Evolutionary conservation across 2,113 vertebrate species (phyloP).

Genomic region (Chloebia gouldiae): DNA sequence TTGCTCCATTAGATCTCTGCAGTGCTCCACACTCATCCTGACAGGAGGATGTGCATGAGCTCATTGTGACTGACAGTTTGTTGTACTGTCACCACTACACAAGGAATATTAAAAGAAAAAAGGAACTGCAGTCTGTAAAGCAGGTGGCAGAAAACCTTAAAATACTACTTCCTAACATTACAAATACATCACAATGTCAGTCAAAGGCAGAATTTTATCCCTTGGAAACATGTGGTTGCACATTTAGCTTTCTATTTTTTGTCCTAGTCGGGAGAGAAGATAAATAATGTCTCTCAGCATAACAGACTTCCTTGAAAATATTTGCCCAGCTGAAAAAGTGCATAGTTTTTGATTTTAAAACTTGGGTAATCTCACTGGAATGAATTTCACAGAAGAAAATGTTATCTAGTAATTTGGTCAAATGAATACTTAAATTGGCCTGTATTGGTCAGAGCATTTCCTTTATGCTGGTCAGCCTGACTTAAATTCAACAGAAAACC

Average conservation of each 20-base stretch:
- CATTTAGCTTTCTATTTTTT: neutral
- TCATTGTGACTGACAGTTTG: constrained; percentile 5
- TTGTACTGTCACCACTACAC: neutral
- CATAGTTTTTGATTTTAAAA: neutral
- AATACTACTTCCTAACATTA: neutral
- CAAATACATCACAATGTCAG: neutral
- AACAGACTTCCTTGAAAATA: neutral
- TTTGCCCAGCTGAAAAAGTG: neutral
- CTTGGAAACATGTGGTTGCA: neutral
- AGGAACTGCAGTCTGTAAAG: neutral
- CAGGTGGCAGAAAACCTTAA: neutral
- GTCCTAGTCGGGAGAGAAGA: neutral
- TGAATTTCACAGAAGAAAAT: neutral
- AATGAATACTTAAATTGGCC: neutral
- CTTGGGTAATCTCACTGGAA: neutral
- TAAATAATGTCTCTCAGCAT: neutral
- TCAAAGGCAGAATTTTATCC: neutral
- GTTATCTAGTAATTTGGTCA: neutral
- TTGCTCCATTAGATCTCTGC: constrained; percentile 31
- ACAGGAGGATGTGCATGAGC: constrained; percentile 15
- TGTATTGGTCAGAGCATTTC: neutral
- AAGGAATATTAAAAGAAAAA: constrained; percentile 6
- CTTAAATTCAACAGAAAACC: neutral
- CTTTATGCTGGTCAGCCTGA: neutral
- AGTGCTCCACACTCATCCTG: neutral